Evolutionary conservation across 1,140 invertebrate genomes (phyloP).

Genomic region (Zelostemma sp.): DNA sequence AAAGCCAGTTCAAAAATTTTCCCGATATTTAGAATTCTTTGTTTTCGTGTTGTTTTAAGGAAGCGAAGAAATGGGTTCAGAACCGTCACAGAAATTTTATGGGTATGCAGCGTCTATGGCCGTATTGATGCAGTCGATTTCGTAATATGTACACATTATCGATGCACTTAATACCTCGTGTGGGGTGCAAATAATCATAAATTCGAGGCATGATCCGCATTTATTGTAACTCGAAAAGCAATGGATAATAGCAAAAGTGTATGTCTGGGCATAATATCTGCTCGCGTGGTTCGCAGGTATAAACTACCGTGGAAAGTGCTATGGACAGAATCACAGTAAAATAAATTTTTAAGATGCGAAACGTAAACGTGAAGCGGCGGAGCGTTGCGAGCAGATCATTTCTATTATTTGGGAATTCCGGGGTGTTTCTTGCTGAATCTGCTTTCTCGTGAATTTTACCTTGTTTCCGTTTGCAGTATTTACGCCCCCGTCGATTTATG

Average conservation of each 20-base stretch:
- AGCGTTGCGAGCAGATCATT: conserved; percentile 18
- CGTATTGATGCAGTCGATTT: conserved; percentile 20
- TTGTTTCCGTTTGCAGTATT: conserved; percentile 4
- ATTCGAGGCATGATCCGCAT: background rate
- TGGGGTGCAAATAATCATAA: conserved; percentile 18
- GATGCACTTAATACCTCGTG: background rate
- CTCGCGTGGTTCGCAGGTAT: conserved; percentile 18
- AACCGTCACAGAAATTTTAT: too few relatives aligned
- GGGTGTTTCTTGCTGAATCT: conserved; percentile 9
- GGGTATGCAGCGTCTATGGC: too few relatives aligned
- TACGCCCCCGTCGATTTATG: background rate
- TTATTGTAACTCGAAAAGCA: background rate
- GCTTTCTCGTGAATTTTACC: background rate
- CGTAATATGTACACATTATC: conserved; percentile 4
- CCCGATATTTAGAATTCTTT: too few relatives aligned
- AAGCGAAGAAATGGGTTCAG: too few relatives aligned
- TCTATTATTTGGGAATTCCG: conserved; percentile 17
- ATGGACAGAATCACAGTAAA: conserved; percentile 4
- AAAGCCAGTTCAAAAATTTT: too few relatives aligned
- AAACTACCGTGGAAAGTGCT: conserved; percentile 6
- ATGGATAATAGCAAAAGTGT: conserved; percentile 1
- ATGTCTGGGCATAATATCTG: conserved; percentile 12
- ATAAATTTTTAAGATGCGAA: conserved; percentile 29
- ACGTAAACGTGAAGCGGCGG: conserved; percentile 20
- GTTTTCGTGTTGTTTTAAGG: too few relatives aligned